Conservation (phyloP, 2,113 vertebrate genomes). For the Micromys minutus region DNA sequence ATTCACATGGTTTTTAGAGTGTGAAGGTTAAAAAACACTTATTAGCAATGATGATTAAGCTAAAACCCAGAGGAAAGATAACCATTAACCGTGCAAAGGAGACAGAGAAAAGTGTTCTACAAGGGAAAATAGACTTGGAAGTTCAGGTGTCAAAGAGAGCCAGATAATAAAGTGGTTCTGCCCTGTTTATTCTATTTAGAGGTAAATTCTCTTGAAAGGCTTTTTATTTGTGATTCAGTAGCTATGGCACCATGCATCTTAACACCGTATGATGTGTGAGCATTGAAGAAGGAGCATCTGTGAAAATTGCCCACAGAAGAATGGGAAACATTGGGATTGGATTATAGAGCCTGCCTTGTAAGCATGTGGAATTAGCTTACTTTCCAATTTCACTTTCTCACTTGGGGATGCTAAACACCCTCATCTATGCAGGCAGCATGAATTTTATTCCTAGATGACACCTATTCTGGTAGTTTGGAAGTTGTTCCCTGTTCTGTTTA, state of each 20-base stretch:
- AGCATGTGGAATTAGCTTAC: not conserved
- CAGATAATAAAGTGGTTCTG: not conserved
- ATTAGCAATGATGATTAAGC: conserved; percentile 3
- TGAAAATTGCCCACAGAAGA: not conserved
- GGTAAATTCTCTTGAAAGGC: not conserved
- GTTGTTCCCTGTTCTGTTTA: not conserved
- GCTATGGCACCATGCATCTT: not conserved
- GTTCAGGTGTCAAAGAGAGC: not conserved
- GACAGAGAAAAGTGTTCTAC: not conserved
- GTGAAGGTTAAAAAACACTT: not conserved
- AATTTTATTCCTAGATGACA: conserved; percentile 30
- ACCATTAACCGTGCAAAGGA: not conserved
- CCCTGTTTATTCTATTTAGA: not conserved
- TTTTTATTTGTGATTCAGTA: not conserved
- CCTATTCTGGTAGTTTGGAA: conserved; percentile 13
- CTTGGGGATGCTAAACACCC: not conserved
- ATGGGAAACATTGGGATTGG: not conserved
- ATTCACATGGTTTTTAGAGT: not conserved
- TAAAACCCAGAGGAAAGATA: not conserved
- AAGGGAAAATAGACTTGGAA: not conserved
- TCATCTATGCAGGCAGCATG: not conserved
- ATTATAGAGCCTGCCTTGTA: not conserved
- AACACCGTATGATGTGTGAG: not conserved
- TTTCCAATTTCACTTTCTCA: not conserved
- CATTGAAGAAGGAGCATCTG: not conserved